These are phyloP conservation scores for Cochlearius cochlearius DNA, from an alignment of 2,113 vertebrate genomes.

Conservation along the genomic window DNA sequence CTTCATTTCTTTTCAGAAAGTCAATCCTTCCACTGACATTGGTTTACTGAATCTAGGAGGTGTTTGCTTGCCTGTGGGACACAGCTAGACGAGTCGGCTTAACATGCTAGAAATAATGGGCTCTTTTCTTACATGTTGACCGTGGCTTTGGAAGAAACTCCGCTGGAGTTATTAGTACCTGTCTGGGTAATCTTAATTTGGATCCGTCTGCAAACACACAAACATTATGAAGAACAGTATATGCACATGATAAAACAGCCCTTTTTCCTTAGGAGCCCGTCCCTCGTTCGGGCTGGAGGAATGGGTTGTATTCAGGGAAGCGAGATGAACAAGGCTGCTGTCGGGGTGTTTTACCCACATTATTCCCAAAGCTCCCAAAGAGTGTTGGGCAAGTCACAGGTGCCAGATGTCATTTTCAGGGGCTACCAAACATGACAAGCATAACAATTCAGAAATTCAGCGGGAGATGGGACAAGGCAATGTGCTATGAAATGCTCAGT, in stretches of 20 bases:
- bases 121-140: not conserved
- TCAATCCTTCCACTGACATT: not conserved
- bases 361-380: not conserved
- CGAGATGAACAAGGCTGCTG: not conserved
- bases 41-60: not conserved
- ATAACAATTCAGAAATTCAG: not conserved
- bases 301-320: not conserved
- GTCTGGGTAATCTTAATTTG: not conserved
- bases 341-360: not conserved
- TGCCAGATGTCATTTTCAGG: not conserved
- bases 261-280: not conserved
- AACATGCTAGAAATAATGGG: not conserved
- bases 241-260: not conserved
- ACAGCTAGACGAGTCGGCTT: not conserved
- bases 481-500: not conserved
- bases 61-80: not conserved
- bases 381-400: not conserved
- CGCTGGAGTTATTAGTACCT: not conserved
- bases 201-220: not conserved
- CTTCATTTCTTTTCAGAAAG: not conserved
- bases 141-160: not conserved
- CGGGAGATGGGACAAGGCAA: not conserved
- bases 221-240: not conserved
- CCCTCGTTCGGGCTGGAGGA: not conserved
- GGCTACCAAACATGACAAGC: not conserved